Evolutionary conservation across 2,113 vertebrate species (phyloP), one percentile per base, ranked within the genome.

Genomic region (Rhynchopsitta pachyrhyncha): DNA sequence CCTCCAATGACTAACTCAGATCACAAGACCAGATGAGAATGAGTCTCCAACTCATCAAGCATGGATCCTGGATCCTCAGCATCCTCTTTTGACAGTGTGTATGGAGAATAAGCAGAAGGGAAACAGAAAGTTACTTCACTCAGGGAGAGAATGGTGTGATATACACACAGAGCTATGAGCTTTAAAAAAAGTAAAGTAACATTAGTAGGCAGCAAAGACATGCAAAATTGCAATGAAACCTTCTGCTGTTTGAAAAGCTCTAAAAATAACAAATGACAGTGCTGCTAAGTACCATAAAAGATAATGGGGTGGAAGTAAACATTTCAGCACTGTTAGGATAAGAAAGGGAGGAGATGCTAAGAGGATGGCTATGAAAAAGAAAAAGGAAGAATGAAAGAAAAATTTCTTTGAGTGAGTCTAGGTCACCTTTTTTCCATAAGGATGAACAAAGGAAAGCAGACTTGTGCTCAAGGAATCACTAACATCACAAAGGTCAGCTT

Each of bases 251-350:
- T 96, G 76, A 93, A 94, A 94, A 92, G 76, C 79, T 81, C 88
- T 94, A 88, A 95, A 96, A 94, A 96, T 93, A 96, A 94, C 76
- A 94, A 96, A 95, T 92, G 74, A 73, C 67, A 10, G 8, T 28
- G 57, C 46, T 90, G 76, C 55, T 90, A 86, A 93, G 71, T 55
- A 81, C 88, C 60, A 86, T 78, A 94, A 95, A 95, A 74, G 68
- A 97, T 92, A 97, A 94, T 90, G 82, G 42, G 50, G 46, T 95
- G 86, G 82, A 95, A 96, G 85, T 86, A 95, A 93, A 94, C 80
- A 77, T 86, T 90, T 70, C 60, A 90, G 92, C 80, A 88, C 69
- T 92, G 71, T 82, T 91, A 90, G 87, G 78, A 67, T 64, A 81
- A 92, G 77, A 93, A 87, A 85, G 11, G 71, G n/a, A 92, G 44